Evolutionary conservation across 2,797 vertebrate genomes (phyloP).

Genomic region (Macropus fuliginosus): DNA sequence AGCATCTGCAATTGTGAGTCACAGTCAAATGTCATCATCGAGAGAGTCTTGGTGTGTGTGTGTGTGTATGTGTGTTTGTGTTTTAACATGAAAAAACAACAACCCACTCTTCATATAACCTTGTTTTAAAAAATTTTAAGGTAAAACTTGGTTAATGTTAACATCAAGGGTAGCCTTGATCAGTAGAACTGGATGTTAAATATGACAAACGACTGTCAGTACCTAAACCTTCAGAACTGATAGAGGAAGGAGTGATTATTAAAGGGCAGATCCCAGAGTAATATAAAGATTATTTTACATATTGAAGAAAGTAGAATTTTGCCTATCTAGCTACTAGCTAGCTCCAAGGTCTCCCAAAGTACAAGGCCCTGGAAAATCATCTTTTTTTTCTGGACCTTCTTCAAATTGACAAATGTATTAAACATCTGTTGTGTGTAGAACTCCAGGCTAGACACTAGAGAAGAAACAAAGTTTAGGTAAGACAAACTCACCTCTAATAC

Average conservation of each 20-base stretch:
- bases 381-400: neutral
- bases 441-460: neutral
- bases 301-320: neutral
- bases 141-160: neutral
- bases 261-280: neutral
- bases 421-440: neutral
- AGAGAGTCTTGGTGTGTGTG: neutral
- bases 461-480: neutral
- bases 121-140: neutral
- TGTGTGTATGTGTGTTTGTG: too few species aligned
- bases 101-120: neutral
- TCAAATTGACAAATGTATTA: neutral
- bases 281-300: neutral
- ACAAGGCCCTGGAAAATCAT: neutral
- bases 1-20: neutral
- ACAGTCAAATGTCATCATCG: neutral
- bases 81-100: neutral
- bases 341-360: neutral
- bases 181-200: neutral
- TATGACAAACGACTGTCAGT: neutral
- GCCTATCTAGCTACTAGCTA: neutral
- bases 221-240: neutral
- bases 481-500: neutral
- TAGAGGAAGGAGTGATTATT: neutral
- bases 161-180: neutral